Conservation (phyloP, 1,140 invertebrate genomes). For the Caenorhabditis latens region DNA sequence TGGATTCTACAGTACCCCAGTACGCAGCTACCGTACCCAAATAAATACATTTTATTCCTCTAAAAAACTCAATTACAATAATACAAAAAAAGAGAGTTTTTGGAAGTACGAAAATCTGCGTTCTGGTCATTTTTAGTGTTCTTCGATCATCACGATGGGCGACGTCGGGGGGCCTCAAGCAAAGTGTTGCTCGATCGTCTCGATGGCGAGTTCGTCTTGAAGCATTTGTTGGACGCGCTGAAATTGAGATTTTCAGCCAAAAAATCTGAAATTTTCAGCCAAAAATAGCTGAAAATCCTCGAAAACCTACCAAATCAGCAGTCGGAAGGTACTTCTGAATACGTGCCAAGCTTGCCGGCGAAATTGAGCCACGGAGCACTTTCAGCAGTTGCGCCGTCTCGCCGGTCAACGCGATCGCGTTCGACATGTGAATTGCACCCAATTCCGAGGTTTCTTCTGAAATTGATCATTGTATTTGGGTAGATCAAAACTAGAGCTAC, state of each 20-base stretch:
- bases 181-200: background rate
- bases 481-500: too few relatives aligned
- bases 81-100: background rate
- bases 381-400: background rate
- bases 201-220: constrained; percentile 16
- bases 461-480: background rate
- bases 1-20: too few relatives aligned
- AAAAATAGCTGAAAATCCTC: background rate
- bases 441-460: background rate
- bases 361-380: constrained; percentile 7
- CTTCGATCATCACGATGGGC: background rate
- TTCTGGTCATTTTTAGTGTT: background rate
- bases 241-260: background rate
- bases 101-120: background rate
- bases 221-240: constrained; percentile 25
- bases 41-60: too few relatives aligned
- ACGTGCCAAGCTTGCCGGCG: background rate
- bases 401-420: constrained; percentile 10
- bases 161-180: background rate
- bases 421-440: background rate
- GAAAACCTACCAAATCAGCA: constrained; percentile 12
- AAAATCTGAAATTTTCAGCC: background rate
- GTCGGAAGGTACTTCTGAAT: constrained; percentile 33
- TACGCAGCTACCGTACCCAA: too few relatives aligned
- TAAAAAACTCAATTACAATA: background rate